Conservation (phyloP, 2,888 invertebrate genomes). For the Harpalus rubripes region DNA sequence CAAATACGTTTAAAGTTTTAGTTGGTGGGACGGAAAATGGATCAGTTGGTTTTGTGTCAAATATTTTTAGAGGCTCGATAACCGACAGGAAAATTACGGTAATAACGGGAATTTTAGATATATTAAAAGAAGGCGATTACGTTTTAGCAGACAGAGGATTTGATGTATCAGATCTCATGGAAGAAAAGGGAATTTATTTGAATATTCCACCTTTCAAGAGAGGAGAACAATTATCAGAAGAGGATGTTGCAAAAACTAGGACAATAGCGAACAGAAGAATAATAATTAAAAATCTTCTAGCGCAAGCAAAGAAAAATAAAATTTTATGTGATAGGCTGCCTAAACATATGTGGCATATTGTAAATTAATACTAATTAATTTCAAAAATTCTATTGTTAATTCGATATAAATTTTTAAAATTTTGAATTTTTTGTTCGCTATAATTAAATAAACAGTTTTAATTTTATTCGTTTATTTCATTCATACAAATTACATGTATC, state of each 20-base stretch:
- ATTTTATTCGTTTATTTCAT: constrained; percentile 9
- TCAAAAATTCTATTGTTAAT: neutral
- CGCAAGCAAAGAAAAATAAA: too few species aligned
- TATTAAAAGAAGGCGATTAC: constrained; percentile 24
- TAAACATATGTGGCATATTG: too few species aligned
- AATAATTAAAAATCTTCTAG: too few species aligned
- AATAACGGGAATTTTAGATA: constrained; percentile 52
- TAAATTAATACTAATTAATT: constrained; percentile 58
- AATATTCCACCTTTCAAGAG: constrained; percentile 48
- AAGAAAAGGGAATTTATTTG: constrained; percentile 46
- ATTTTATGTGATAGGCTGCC: constrained; percentile 1
- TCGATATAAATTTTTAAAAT: too few species aligned
- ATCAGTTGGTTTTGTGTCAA: constrained; percentile 61
- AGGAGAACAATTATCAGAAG: constrained; percentile 57
- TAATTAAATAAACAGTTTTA: too few species aligned
- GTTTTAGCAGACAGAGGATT: constrained; percentile 59
- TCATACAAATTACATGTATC: constrained; percentile 14
- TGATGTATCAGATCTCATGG: constrained; percentile 60
- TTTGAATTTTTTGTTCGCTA: too few species aligned
- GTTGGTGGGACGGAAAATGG: constrained; percentile 57
- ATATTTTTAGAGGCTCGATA: constrained; percentile 61
- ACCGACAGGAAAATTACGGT: constrained; percentile 58
- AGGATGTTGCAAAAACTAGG: too few species aligned
- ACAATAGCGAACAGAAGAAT: too few species aligned
- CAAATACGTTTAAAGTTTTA: constrained; percentile 66